Conservation (phyloP, 2,113 vertebrate genomes). For the Meleagris gallopavo region DNA sequence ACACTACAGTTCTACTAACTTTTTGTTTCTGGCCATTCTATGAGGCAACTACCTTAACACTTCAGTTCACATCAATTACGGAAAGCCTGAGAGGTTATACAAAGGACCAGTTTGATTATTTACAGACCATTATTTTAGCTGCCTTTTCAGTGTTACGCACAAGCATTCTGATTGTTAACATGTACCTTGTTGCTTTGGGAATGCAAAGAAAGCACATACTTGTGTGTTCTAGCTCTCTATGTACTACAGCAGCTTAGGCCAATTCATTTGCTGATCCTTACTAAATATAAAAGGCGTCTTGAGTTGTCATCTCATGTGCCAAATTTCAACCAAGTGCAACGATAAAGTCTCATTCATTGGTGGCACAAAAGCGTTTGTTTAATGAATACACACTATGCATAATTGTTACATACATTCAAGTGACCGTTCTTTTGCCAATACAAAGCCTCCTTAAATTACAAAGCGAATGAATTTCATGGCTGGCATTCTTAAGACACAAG, state of each 20-base stretch:
- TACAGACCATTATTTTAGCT: background rate
- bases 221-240: background rate
- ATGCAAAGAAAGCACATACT: background rate
- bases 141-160: background rate
- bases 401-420: slow-evolving; percentile 43
- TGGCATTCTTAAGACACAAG: slow-evolving; percentile 38
- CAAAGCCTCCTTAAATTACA: slow-evolving; percentile 59
- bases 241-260: background rate
- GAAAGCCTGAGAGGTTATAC: background rate
- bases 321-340: slow-evolving; percentile 27
- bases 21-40: background rate
- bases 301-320: background rate
- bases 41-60: background rate
- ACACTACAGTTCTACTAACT: background rate
- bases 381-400: background rate
- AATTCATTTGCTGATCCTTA: background rate
- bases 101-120: background rate
- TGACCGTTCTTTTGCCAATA: slow-evolving; percentile 41
- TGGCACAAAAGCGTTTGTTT: slow-evolving; percentile 52
- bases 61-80: background rate
- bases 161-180: background rate
- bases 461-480: slow-evolving; percentile 33
- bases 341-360: slow-evolving; percentile 49
- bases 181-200: background rate
- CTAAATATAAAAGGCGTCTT: slow-evolving; percentile 18